Conservation (phyloP, 2,797 vertebrate species). For the Poecilia picta region DNA sequence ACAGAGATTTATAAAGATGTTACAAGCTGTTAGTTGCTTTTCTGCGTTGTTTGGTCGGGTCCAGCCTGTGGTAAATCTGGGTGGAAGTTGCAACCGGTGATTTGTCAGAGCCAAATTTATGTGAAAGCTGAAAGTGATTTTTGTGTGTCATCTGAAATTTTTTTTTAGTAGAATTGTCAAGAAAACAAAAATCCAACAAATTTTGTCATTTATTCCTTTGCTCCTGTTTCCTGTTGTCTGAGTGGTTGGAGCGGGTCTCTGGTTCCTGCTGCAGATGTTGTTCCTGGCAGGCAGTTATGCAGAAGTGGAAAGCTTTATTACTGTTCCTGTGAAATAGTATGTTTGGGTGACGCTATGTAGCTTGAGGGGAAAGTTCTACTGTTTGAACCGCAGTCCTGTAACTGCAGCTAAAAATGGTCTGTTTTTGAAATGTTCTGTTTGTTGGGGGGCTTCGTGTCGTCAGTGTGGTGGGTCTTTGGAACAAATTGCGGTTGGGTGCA, state of each 20-base stretch:
- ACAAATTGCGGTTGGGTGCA: neutral
- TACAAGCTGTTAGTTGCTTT: neutral
- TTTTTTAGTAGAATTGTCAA: neutral
- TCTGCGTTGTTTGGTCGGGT: neutral
- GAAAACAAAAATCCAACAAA: neutral
- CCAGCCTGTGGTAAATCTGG: neutral
- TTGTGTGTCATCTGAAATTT: neutral
- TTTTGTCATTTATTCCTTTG: slow-evolving; percentile 1
- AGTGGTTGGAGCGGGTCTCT: neutral
- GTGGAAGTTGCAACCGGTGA: neutral
- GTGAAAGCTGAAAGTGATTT: neutral
- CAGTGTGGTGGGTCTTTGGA: slow-evolving; percentile 6
- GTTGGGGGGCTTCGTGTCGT: neutral
- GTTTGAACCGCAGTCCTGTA: slow-evolving; percentile 22
- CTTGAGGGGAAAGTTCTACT: slow-evolving; percentile 35
- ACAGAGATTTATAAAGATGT: neutral
- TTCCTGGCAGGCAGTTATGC: slow-evolving; percentile 45
- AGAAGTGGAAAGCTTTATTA: slow-evolving; percentile 48
- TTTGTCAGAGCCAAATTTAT: neutral
- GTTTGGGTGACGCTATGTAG: slow-evolving; percentile 33
- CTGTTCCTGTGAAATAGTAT: slow-evolving; percentile 14
- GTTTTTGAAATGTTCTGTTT: slow-evolving; percentile 6
- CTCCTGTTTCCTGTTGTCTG: slow-evolving; percentile 6
- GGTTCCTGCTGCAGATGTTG: slow-evolving; percentile 52
- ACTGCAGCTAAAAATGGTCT: slow-evolving; percentile 18